Percentiles rank a stretch among this genome's conserved stretches.
These are phyloP conservation scores for Harmothoe impar DNA, from an alignment of 2,888 invertebrate species.

Conservation along the genomic window DNA sequence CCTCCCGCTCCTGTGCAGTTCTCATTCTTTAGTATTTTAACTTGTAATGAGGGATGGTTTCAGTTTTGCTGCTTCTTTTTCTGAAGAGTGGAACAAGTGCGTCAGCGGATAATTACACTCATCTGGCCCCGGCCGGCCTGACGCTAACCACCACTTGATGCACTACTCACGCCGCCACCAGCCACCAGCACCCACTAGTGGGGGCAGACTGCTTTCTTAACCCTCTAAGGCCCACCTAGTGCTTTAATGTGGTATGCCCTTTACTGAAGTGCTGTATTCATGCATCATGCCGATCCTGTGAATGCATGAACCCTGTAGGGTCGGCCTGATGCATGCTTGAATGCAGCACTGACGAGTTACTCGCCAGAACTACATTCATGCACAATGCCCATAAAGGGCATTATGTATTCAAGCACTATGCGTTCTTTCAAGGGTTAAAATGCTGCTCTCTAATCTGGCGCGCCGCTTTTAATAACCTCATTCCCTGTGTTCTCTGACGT, in stretches of 20 bases:
- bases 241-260: too few relatives aligned
- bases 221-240: too few relatives aligned
- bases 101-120: conserved; percentile 21
- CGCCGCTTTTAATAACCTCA: conserved; percentile 39
- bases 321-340: too few relatives aligned
- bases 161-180: conserved; percentile 5
- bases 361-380: too few relatives aligned
- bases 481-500: conserved; percentile 5
- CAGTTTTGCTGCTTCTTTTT: not conserved
- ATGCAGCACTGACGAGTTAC: too few relatives aligned
- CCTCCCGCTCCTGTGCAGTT: not conserved
- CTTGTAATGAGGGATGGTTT: conserved; percentile 15
- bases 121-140: not conserved
- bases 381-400: too few relatives aligned
- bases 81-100: conserved; percentile 3
- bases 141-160: conserved; percentile 27
- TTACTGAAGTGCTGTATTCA: too few relatives aligned
- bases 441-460: conserved; percentile 27
- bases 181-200: not conserved
- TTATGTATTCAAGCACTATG: too few relatives aligned
- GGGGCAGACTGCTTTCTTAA: conserved; percentile 2
- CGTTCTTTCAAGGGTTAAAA: too few relatives aligned
- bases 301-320: too few relatives aligned
- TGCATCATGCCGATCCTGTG: too few relatives aligned
- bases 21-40: conserved; percentile 16